Evolutionary conservation across 1,140 invertebrate species (phyloP), one percentile per base, ranked within the genome.

Genomic region (Pseudomyrmex dendroicus): DNA sequence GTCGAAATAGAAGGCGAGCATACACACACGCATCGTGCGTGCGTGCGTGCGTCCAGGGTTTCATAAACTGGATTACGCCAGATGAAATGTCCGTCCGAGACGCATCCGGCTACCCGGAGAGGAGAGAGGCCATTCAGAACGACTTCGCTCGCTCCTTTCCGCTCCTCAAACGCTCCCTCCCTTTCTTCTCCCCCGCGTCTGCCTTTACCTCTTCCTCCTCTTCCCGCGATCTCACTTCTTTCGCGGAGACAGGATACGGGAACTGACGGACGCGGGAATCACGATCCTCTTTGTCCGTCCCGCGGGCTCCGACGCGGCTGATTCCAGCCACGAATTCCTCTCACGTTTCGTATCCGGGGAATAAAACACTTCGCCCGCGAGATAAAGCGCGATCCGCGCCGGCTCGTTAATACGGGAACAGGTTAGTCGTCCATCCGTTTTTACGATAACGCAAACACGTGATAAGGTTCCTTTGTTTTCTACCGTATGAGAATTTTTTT

Each of bases 51-150:
- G 78, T 88, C 73, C 89, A 89, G 80, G 77, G 89, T 91, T 90
- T 91, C 90, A 91, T 91, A 91, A 92, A 92, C 91, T 91, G 91
- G 92, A 93, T 92, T 92, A 93, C 82, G 86, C 70, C 70, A 78
- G 46, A 88, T 86, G 82, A 86, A 92, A 91, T 85, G 86, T 92
- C 89, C 89, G 90, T 87, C 86, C 84, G 64, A 88, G 83, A 85
- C 88, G 86, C 90, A 93, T 93, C 92, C 92, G 92, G 92, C 91
- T 92, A 78, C 89, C 85, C 89, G 13, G 84, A 90, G 90, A 90
- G 90, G 84, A 80, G 86, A 87, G 85, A 84, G 84, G 84, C 85
- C 86, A 91, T 93, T 93, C 91, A 93, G 70, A 85, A 82, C 74
- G 84, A 84, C 78, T 85, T 82, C 68, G 50, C 67, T 84, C 64